Base-by-base conservation (phyloP, 2,888 invertebrate species). In the Zaprionus obscuricornis region DNA sequence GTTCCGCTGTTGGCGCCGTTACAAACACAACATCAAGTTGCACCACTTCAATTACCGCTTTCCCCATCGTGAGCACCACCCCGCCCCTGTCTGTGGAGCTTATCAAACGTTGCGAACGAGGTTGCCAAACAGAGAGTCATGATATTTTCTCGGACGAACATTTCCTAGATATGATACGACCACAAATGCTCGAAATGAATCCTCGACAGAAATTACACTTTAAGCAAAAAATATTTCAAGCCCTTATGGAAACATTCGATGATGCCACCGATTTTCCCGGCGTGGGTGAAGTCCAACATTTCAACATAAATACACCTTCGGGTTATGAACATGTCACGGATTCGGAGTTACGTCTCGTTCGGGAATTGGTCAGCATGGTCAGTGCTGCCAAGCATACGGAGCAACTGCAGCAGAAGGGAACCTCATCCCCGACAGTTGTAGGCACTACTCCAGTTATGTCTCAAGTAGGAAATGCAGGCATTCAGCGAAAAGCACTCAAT, bases 231-330 rank as follows among this genome's bases (percentile, higher is more conserved):
- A 76, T 88, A 0, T 88, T 77, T 8, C 62, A 75, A 5, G 64
- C 85, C 0, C 22, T 89, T 0, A 85, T 87, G 68, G 87, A 89
- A 51, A 87, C 85, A 0, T 89, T 88, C 20, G 88, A 88, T 29
- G 85, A 87, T 47, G 71, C 73, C 8, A 71, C 70, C 0, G 79
- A 85, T 24, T 88, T 88, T 18, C 85, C 87, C 0, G 47, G 17
- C 8, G 27, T 51, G 11, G 69, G 73, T 1, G 77, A 83, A 2
- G 39, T 59, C n/a, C 84, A 62, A 49, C 70, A 54, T 10, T 74
- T 60, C 16, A 85, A 78, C 16, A 82, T 81, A 0, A 85, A 84
- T 27, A 74, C 78, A 0, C 66, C 73, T 0, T 74, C 75, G 2
- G 71, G 66, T 31, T 50, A 49, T 2, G 74, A 68, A 7, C 57